These are phyloP conservation scores for Camponotus floridanus DNA, from an alignment of 1,140 invertebrate species.

Conservation along the genomic window DNA sequence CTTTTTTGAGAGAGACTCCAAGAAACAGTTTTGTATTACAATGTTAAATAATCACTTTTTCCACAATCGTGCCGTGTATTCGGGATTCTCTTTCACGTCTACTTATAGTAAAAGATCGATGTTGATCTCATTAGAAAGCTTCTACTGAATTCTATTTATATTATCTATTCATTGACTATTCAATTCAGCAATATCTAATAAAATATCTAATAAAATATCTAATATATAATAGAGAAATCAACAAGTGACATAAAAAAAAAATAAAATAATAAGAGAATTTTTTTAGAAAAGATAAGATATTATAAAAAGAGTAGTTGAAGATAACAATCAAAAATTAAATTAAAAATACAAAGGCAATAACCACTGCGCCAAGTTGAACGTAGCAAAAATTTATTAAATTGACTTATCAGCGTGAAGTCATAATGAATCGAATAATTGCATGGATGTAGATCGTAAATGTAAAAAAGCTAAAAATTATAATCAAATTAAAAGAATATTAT, in stretches of 20 bases:
- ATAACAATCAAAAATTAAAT: no score
- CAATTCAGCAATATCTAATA: background rate
- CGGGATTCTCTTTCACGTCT: background rate
- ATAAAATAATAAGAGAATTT: conserved; percentile 14
- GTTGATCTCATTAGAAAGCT: background rate
- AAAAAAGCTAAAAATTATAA: no score
- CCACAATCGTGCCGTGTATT: background rate
- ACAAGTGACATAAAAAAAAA: background rate
- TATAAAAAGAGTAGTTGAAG: no score
- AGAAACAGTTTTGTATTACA: background rate
- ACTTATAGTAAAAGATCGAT: background rate
- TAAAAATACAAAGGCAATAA: no score
- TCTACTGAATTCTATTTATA: conserved; percentile 2
- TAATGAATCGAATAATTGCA: no score
- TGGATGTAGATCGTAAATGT: no score
- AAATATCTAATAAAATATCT: no score
- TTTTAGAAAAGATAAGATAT: no score
- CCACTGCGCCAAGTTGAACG: no score
- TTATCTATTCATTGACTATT: background rate
- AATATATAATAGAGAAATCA: background rate
- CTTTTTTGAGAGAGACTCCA: background rate
- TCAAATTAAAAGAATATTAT: no score
- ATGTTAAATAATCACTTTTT: background rate
- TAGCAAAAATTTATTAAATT: no score
- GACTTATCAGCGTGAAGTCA: no score